Base-by-base conservation (phyloP, 2,888 invertebrate genomes). In the Urechis unicinctus region DNA sequence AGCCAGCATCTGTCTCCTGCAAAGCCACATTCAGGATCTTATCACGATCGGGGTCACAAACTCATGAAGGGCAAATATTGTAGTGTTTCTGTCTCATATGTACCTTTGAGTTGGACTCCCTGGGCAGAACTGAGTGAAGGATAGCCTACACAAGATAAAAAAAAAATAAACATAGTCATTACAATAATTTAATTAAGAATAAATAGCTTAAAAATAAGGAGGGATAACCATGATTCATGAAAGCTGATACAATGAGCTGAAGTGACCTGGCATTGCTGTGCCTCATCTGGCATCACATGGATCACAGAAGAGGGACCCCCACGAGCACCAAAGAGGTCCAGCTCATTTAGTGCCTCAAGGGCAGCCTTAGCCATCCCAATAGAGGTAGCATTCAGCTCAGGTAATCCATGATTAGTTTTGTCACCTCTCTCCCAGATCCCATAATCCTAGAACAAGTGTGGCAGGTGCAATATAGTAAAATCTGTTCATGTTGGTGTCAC, bases 351-450 rank as follows among this genome's bases (percentile, higher is more conserved):
- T 17, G 97, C 92, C 81, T 97, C 96, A 60, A 97, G 80, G 2
- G 97, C 97, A 53, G 96, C 96, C 81, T 97, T 98, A 0, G 96
- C 97, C 95, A 98, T 96, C 48, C 98, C 98, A 77, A 99, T 96
- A 17, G 96, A 96, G 74, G 94, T 95, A 17, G 97, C 95, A 82
- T 99, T 99, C 4, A 99, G 82, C 79, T 99, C 98, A 1, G 96
- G 94, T 60, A 96, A 82, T 29, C 98, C 98, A 81, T 98, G 97
- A 80, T 99, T 99, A 21, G 97, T 97, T 81, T 99, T 99, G 76
- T 99, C 98, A 41, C 98, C 98, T 71, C 98, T 84, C 79, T 98
- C 98, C 98, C 98, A 99, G 62, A 98, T 89, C 36, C 98, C 98
- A 82, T 96, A 98, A 79, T 99, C 98, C 81, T 84, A 57, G 22